Percentiles rank a stretch among this genome's conserved stretches.
These are phyloP conservation scores for Sialia sialis DNA, from an alignment of 2,113 vertebrate species.

Conservation along the genomic window DNA sequence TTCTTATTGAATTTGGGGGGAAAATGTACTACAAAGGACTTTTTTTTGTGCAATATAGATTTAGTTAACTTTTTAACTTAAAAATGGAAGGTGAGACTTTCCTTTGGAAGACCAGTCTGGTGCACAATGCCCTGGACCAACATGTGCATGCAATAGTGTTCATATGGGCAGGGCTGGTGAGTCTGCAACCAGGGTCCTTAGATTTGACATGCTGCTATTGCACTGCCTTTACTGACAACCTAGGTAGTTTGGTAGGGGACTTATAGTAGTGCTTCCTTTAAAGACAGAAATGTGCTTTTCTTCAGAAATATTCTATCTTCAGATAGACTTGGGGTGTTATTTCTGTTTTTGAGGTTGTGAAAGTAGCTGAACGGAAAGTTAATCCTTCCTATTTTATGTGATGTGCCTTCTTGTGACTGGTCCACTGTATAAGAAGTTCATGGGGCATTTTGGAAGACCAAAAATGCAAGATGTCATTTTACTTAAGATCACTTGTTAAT, in stretches of 20 bases:
- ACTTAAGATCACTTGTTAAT: not conserved
- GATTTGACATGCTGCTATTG: not conserved
- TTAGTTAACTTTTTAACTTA: not conserved
- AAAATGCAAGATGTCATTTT: not conserved
- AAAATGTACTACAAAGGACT: not conserved
- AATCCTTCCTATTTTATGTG: not conserved
- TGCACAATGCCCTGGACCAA: not conserved
- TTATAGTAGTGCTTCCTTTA: not conserved
- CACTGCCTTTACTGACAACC: not conserved
- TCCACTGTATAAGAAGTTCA: not conserved
- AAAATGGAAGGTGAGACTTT: not conserved
- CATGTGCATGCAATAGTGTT: not conserved
- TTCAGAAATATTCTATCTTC: not conserved
- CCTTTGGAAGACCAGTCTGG: not conserved
- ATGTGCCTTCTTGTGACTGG: not conserved
- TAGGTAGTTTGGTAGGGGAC: not conserved
- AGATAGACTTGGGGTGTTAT: not conserved
- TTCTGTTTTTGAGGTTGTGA: not conserved
- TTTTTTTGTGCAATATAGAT: not conserved
- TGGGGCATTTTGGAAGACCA: not conserved
- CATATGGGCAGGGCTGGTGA: rapidly evolving
- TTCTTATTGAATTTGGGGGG: constrained; percentile 28
- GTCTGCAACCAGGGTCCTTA: not conserved
- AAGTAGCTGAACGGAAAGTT: not conserved
- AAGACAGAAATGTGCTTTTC: not conserved